Base-by-base conservation (phyloP, 1,140 invertebrate genomes). In the Drosophila baimaii region DNA sequence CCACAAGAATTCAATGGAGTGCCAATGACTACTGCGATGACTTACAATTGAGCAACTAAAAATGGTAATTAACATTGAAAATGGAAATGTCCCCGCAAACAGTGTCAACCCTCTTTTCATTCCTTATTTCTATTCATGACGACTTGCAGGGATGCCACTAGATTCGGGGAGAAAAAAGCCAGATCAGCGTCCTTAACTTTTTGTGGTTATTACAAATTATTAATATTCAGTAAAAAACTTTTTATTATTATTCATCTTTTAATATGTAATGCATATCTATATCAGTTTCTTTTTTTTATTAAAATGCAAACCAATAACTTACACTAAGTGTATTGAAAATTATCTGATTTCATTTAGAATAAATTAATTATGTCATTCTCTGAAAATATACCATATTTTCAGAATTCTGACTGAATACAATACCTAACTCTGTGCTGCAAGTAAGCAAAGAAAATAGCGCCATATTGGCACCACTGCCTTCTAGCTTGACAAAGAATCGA, bases 401-500 rank as follows among this genome's bases (percentile, higher is more conserved):
- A 19, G 7, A 17, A 29, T 13, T 31, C 2, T 5, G 0, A 0
- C 7, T 31, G 9, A 19, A 15, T 19, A 25, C 10, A 31, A 51
- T 1, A 12, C 17, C 12, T 8, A 49, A 29, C 17, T 17, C 10
- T 49, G 9, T 17, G 21, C n/a, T 17, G 0, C 9, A 7, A 10
- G n/a, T 51, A 31, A 29, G n/a, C 47, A 25, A 49, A 31, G 3
- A 0, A 33, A 49, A 17, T 51, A 19, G n/a, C 51, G n/a, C 51
- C 27, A n/a, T n/a, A 27, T 15, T 1, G 3, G 9, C 23, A 37
- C 7, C 17, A 57, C 33, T 57, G 15, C 39, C 51, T 17, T 12
- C 13, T 10, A 37, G 12, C 10, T 55, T 17, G 31, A 29, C 31
- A 68, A 29, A 37, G 41, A 69, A 70, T 70, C 68, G 33, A 70